These are phyloP conservation scores for Ardeotis arabs DNA, from an alignment of 2,113 vertebrate genomes.

Conservation along the genomic window DNA sequence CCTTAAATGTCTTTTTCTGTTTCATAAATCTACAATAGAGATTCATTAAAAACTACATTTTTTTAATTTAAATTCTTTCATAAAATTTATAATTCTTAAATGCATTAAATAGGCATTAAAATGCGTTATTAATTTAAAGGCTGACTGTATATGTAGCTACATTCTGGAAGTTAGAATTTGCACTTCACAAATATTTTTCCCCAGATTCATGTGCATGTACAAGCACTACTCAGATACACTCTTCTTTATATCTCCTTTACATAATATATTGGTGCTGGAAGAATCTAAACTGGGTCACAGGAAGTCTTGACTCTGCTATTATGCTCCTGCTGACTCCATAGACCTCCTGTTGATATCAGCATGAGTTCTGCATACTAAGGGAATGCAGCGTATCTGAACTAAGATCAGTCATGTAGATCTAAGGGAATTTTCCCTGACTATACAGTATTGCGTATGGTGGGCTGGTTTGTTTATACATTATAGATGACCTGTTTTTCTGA, in stretches of 20 bases:
- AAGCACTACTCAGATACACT: not conserved
- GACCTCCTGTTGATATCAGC: not conserved
- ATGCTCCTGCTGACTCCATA: not conserved
- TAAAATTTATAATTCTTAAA: not conserved
- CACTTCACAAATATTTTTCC: not conserved
- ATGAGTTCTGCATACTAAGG: not conserved
- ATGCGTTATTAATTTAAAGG: not conserved
- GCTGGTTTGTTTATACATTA: slow-evolving; percentile 22
- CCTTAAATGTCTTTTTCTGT: not conserved
- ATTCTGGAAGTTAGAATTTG: not conserved
- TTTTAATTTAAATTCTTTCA: not conserved
- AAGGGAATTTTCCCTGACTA: not conserved
- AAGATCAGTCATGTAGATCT: slow-evolving; percentile 13
- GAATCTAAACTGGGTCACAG: not conserved
- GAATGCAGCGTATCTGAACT: not conserved
- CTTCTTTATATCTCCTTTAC: not conserved
- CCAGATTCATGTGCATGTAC: not conserved
- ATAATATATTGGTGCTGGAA: not conserved
- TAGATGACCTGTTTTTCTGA: slow-evolving; percentile 24
- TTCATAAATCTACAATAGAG: not conserved
- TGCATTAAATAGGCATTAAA: not conserved
- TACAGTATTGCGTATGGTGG: not conserved
- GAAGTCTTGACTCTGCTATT: not conserved
- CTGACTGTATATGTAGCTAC: not conserved
- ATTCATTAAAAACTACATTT: not conserved